Evolutionary conservation across 2,113 vertebrate genomes (phyloP).

Genomic region (Pantherophis guttatus): DNA sequence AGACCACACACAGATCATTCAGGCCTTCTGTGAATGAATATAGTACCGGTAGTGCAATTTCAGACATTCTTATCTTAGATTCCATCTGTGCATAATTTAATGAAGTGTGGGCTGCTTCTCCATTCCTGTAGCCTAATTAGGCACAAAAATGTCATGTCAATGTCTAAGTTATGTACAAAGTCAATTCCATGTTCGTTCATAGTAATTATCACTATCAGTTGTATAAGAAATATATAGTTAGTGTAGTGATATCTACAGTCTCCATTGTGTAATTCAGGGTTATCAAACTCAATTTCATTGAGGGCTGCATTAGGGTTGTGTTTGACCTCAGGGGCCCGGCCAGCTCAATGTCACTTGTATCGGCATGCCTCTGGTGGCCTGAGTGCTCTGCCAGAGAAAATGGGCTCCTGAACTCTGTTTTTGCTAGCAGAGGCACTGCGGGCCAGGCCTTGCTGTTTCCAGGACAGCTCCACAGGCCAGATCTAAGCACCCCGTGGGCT

Average conservation of each 20-base stretch:
- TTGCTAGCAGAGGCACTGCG: too few relatives aligned
- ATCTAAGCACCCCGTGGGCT: too few relatives aligned
- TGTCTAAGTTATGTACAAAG: neutral
- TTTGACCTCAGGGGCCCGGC: too few relatives aligned
- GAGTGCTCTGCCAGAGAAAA: too few relatives aligned
- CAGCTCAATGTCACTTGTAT: too few relatives aligned
- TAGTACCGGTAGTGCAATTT: neutral
- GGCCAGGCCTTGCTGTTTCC: too few relatives aligned
- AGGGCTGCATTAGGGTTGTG: too few relatives aligned
- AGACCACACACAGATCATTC: neutral
- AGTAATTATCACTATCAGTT: neutral
- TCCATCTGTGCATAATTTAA: neutral
- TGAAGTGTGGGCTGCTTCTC: neutral
- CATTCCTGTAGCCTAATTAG: neutral
- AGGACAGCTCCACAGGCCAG: too few relatives aligned
- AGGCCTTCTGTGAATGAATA: neutral
- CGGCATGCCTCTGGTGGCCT: too few relatives aligned
- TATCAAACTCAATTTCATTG: too few relatives aligned
- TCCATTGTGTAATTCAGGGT: neutral
- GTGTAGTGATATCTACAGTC: neutral
- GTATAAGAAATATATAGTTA: slow-evolving; percentile 12
- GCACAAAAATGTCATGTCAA: slow-evolving; percentile 24
- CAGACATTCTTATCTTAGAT: neutral
- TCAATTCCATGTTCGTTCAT: neutral
- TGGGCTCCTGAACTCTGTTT: too few relatives aligned